Percentiles rank a stretch among this genome's conserved stretches.
These are phyloP conservation scores for Cosmorhoe ocellata DNA, from an alignment of 2,888 invertebrate genomes.

Conservation along the genomic window DNA sequence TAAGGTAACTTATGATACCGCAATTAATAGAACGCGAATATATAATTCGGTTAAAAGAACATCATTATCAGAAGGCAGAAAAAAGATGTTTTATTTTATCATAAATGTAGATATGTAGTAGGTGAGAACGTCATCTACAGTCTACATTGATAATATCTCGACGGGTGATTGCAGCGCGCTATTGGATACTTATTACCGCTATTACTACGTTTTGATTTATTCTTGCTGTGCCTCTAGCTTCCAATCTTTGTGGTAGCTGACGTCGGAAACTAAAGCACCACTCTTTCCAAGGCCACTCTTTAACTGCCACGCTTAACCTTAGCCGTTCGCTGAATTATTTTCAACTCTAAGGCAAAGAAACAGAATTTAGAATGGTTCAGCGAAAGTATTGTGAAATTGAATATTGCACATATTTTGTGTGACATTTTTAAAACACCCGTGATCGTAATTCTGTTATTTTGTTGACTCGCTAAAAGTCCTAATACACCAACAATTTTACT, in stretches of 20 bases:
- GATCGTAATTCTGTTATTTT: no score
- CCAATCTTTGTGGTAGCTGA: slow-evolving; percentile 18
- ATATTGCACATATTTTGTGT: slow-evolving; percentile 6
- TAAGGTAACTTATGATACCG: neutral
- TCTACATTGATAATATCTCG: no score
- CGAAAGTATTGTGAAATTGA: neutral
- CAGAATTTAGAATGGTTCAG: neutral
- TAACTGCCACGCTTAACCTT: slow-evolving; percentile 7
- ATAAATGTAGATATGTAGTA: no score
- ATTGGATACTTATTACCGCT: no score
- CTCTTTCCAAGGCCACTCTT: slow-evolving; percentile 16
- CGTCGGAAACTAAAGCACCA: slow-evolving; percentile 24
- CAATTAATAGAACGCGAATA: no score
- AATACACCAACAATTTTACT: no score
- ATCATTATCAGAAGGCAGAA: no score
- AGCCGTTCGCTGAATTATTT: neutral
- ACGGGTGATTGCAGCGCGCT: no score
- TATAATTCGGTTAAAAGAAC: no score
- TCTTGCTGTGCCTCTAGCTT: slow-evolving; percentile 1
- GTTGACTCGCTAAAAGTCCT: no score
- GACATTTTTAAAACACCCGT: neutral
- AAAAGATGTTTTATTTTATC: no score
- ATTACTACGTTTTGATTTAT: neutral
- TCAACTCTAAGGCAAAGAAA: neutral
- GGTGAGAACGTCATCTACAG: no score